A percentile compares a stretch with the other conserved stretches of the same genome.
Conservation (phyloP, 2,797 vertebrate genomes). For the Microchirus variegatus region DNA sequence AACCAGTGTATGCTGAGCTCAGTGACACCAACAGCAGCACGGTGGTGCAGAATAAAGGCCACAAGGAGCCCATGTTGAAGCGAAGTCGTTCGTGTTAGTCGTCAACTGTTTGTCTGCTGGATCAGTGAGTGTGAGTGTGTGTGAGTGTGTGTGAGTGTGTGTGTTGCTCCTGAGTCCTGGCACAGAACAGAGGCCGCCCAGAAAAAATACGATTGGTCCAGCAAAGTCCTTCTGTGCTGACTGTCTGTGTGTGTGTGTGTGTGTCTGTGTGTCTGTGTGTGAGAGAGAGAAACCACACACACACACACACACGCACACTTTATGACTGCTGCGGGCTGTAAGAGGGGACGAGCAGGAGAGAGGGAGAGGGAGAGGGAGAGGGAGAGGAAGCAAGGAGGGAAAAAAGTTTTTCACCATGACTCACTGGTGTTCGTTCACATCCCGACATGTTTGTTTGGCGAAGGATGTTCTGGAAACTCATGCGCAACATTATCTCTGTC, state of each 20-base stretch:
- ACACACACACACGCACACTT: background rate
- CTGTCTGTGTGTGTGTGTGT: background rate
- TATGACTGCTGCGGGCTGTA: conserved; percentile 22
- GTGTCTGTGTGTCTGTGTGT: background rate
- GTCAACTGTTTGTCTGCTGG: background rate
- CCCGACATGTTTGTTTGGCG: background rate
- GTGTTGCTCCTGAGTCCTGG: too few relatives aligned
- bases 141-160: too few relatives aligned
- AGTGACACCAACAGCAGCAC: conserved; percentile 31
- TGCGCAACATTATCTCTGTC: too few relatives aligned
- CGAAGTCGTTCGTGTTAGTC: background rate
- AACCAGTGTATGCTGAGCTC: conserved; percentile 57
- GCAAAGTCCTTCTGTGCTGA: conserved; percentile 9
- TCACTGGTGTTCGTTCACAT: conserved; percentile 37
- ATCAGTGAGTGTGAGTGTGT: background rate
- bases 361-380: conserved; percentile 2
- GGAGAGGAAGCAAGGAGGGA: conserved; percentile 29
- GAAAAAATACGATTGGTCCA: conserved; percentile 40
- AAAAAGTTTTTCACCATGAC: conserved; percentile 62
- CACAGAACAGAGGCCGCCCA: conserved; percentile 33
- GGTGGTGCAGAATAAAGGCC: conserved; percentile 26
- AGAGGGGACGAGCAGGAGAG: background rate
- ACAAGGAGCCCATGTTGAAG: conserved; percentile 43
- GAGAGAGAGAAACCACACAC: too few relatives aligned
- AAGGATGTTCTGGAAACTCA: too few relatives aligned